These are phyloP conservation scores for Hydropsyche betteni DNA, from an alignment of 2,888 invertebrate species.

Conservation along the genomic window DNA sequence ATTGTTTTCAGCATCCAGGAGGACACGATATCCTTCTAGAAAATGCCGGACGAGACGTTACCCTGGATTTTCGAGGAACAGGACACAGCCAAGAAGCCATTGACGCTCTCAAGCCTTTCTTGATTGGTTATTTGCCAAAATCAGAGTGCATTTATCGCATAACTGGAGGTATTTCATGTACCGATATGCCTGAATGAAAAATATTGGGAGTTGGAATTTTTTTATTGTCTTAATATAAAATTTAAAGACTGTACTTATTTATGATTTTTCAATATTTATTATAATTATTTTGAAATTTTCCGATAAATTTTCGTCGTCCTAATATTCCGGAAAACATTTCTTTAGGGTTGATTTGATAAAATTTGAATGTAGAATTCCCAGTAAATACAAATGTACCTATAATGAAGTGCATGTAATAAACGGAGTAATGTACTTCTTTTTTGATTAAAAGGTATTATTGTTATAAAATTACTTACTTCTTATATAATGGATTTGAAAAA, in stretches of 20 bases:
- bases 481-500: no score
- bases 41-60: conserved; percentile 86
- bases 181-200: conserved; percentile 65
- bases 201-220: no score
- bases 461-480: no score
- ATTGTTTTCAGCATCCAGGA: conserved; percentile 77
- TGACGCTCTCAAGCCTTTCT: conserved; percentile 72
- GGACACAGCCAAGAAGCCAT: conserved; percentile 78
- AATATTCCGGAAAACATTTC: no score
- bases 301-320: background rate
- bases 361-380: no score
- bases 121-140: conserved; percentile 79
- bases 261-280: background rate
- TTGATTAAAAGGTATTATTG: no score
- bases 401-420: no score
- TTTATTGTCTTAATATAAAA: no score
- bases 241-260: background rate
- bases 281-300: background rate
- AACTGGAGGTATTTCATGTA: conserved; percentile 68
- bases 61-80: conserved; percentile 80
- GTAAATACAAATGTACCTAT: no score
- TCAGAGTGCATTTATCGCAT: conserved; percentile 77
- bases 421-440: no score
- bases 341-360: no score
- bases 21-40: conserved; percentile 84